Evolutionary conservation across 2,888 invertebrate genomes (phyloP), one percentile per base, ranked within the genome.

Genomic region (Junonia oenone): DNA sequence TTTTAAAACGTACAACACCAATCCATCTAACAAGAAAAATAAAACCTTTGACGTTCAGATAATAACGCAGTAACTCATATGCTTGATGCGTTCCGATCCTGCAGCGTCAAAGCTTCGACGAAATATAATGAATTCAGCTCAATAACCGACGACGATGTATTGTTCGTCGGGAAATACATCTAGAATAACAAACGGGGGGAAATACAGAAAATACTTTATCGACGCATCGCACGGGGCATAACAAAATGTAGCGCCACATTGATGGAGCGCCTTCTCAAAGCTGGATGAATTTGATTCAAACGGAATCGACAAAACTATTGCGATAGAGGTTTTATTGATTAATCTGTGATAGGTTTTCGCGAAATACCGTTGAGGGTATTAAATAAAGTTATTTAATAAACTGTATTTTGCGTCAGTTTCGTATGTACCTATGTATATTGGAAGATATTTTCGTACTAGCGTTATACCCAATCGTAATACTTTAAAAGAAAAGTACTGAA

Each of bases 11-110:
- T 22, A 22, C 22, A 22, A 22, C 22, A 75, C 74, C 74, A 77
- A 78, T 78, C 72, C 66, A 74, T 80, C 79, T 76, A 68, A 69
- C 65, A 70, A 78, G 78, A 75, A 70, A 77, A 40, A 77, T 3
- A 27, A 45, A 14, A 27, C 15, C 15, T 45, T 27, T 15, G 45
- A 14, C 9, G n/a, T 27, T 27, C 45, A 3, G 11, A 29, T 14
- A 13, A 17, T n/a, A n/a, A n/a, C n/a, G n/a, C n/a, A n/a, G n/a
- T 40, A 52, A 19, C 37, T 52, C 46, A 35, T 26, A 27, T n/a
- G 27, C 11, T 45, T 19, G 43, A 40, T 35, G 49, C 49, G 14
- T 47, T 53, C 49, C 50, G 27, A 40, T 40, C 46, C 6, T n/a
- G n/a, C n/a, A n/a, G 17, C 6, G 35, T 51, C 51, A 56, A 56